Percentiles rank a stretch among this genome's conserved stretches.
Conservation (phyloP, 1,140 invertebrate genomes). For the Drosophila punjabiensis region DNA sequence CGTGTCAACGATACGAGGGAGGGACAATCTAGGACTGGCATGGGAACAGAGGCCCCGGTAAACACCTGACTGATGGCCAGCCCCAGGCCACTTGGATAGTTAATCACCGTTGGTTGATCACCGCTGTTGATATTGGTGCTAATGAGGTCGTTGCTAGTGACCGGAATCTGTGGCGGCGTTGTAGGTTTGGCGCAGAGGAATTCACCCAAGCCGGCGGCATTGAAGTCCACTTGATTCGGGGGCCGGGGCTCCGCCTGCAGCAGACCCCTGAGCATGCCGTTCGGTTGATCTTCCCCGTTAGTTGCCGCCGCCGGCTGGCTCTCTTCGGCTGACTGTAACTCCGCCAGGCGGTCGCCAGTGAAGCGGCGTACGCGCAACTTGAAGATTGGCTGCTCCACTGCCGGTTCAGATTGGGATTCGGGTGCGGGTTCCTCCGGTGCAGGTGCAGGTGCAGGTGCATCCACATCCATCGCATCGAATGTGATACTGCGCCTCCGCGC, state of each 20-base stretch:
- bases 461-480: neutral
- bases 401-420: neutral
- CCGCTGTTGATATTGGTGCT: neutral
- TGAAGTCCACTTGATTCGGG: conserved; percentile 32
- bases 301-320: too few relatives aligned
- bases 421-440: neutral
- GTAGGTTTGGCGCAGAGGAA: conserved; percentile 29
- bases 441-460: neutral
- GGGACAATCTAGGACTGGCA: neutral
- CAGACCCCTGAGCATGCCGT: conserved; percentile 39
- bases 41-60: conserved; percentile 12
- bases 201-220: conserved; percentile 40
- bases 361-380: conserved; percentile 67
- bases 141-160: neutral
- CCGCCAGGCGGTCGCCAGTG: conserved; percentile 52
- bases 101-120: conserved; percentile 32
- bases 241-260: conserved; percentile 34
- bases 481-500: neutral
- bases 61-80: conserved; percentile 56
- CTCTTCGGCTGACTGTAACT: neutral
- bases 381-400: neutral
- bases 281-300: neutral
- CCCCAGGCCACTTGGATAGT: conserved; percentile 45
- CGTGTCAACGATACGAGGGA: neutral
- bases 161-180: neutral